Conservation (phyloP, 2,113 vertebrate genomes). For the Hypomesus transpacificus region DNA sequence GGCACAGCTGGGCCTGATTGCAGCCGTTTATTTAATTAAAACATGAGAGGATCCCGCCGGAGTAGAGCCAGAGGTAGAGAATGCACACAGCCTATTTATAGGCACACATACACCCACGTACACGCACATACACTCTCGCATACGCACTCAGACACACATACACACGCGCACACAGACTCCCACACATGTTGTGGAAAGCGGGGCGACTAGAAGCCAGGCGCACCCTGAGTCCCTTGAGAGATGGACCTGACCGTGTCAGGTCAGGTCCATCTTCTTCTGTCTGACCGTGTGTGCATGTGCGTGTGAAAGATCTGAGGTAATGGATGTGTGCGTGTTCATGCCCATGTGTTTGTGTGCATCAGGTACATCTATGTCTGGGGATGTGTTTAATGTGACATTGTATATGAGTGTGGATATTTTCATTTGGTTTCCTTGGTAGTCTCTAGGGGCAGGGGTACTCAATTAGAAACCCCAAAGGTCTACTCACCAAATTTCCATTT, state of each 20-base stretch:
- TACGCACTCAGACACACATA: slow-evolving; percentile 22
- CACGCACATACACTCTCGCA: slow-evolving; percentile 29
- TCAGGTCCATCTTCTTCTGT: too few relatives aligned
- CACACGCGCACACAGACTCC: background rate
- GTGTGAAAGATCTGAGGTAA: background rate
- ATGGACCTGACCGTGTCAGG: slow-evolving; percentile 9
- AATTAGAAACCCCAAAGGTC: too few relatives aligned
- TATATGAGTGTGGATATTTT: background rate
- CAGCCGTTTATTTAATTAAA: slow-evolving; percentile 73
- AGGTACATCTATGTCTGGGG: background rate
- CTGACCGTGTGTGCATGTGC: slow-evolving; percentile 6
- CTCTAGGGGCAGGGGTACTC: background rate
- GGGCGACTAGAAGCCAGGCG: slow-evolving; percentile 57
- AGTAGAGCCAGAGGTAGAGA: slow-evolving; percentile 40
- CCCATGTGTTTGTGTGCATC: background rate
- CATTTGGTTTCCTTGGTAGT: background rate
- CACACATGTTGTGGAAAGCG: slow-evolving; percentile 33
- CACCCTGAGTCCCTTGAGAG: slow-evolving; percentile 29
- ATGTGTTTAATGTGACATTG: too few relatives aligned
- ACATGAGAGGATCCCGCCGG: slow-evolving; percentile 64
- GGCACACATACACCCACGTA: slow-evolving; percentile 25
- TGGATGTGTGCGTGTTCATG: too few relatives aligned
- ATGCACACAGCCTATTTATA: slow-evolving; percentile 67
- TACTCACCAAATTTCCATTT: too few relatives aligned
- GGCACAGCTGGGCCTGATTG: slow-evolving; percentile 67